Conservation (phyloP, 2,888 invertebrate genomes). For the Cerastis rubricosa region DNA sequence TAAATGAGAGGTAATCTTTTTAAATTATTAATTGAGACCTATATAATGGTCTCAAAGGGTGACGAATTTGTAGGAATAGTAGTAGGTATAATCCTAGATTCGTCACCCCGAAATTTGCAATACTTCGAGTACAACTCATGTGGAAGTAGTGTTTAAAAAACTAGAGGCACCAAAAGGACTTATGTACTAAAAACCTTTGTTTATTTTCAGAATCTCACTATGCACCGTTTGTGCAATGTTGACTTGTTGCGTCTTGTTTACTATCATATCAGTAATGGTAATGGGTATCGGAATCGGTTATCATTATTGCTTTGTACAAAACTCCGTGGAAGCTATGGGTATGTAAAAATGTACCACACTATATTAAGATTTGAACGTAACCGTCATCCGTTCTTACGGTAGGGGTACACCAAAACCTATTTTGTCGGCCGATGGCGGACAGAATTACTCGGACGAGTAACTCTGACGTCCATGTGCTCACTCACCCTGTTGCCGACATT, state of each 20-base stretch:
- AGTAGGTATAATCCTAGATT: background rate
- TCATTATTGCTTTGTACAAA: constrained; percentile 84
- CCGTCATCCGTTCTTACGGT: background rate
- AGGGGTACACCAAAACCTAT: too few relatives aligned
- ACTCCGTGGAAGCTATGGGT: constrained; percentile 82
- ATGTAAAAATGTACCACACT: constrained; percentile 45
- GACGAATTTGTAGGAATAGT: background rate
- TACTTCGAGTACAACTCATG: background rate
- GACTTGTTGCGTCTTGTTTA: constrained; percentile 82
- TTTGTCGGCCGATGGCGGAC: too few relatives aligned
- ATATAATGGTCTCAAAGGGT: background rate
- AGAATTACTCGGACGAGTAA: too few relatives aligned
- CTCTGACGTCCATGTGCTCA: too few relatives aligned
- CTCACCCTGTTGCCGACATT: too few relatives aligned
- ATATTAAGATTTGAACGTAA: constrained; percentile 9
- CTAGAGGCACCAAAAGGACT: background rate
- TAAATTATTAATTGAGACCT: background rate
- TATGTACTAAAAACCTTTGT: background rate
- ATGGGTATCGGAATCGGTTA: constrained; percentile 86
- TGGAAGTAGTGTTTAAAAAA: background rate
- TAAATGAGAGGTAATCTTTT: background rate
- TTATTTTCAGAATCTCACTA: constrained; percentile 81
- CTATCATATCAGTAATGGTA: constrained; percentile 79
- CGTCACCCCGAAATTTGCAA: background rate
- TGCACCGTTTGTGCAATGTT: constrained; percentile 86